These are phyloP conservation scores for Dicranocentrus wangi DNA, from an alignment of 2,888 invertebrate genomes.

Conservation along the genomic window DNA sequence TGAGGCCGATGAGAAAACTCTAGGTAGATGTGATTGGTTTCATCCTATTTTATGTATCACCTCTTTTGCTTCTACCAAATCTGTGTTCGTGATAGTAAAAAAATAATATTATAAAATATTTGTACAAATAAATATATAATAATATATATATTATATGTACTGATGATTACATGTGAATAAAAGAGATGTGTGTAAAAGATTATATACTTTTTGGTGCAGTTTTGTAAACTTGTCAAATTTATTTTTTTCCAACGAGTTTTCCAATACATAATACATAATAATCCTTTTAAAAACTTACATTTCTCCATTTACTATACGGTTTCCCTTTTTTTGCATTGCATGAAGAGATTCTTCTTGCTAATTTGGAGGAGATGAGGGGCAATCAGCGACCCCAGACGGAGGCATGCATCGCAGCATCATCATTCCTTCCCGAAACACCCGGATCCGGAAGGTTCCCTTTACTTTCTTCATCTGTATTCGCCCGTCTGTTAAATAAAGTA, in stretches of 20 bases:
- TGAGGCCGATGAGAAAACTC: not conserved
- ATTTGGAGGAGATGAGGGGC: no score
- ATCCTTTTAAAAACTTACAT: no score
- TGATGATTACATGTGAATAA: slow-evolving; percentile 40
- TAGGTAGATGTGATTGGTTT: slow-evolving; percentile 38
- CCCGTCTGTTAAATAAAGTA: no score
- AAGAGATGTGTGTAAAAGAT: slow-evolving; percentile 29
- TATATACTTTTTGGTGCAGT: slow-evolving; percentile 3
- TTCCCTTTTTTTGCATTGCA: no score
- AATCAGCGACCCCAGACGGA: slow-evolving; percentile 12
- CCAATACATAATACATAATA: no score
- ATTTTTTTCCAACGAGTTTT: slow-evolving; percentile 1
- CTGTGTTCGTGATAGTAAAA: slow-evolving; percentile 62
- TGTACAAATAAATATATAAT: slow-evolving; percentile 48
- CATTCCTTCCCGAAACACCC: not conserved
- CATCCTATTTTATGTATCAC: no score
- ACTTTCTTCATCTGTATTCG: no score
- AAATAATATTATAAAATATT: no score
- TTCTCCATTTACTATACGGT: no score
- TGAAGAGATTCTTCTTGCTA: no score
- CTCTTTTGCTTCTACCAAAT: slow-evolving; percentile 58
- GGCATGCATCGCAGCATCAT: slow-evolving; percentile 7
- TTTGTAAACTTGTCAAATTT: no score
- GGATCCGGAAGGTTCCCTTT: no score
- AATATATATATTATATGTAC: slow-evolving; percentile 26